A percentile compares a stretch with the other conserved stretches of the same genome.
These are phyloP conservation scores for Coptodon bakossiorum DNA, from an alignment of 2,113 vertebrate genomes.

Conservation along the genomic window DNA sequence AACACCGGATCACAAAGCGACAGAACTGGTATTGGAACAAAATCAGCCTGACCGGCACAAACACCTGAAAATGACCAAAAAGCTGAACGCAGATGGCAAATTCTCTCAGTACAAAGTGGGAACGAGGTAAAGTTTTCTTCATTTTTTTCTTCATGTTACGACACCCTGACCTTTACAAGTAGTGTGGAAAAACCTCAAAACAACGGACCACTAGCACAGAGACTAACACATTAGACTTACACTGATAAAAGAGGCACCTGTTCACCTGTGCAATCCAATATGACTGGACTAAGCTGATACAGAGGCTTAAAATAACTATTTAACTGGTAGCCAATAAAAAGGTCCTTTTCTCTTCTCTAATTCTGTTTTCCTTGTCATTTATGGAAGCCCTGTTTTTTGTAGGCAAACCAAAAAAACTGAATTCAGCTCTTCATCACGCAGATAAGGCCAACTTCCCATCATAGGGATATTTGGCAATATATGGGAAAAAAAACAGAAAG, in stretches of 20 bases:
- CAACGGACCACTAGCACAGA: background rate
- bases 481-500: background rate
- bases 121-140: background rate
- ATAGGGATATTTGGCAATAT: background rate
- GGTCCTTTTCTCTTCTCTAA: accelerated
- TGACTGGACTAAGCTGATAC: background rate
- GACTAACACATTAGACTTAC: background rate
- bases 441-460: background rate
- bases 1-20: background rate
- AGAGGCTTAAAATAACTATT: background rate
- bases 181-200: background rate
- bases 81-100: background rate
- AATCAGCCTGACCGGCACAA: background rate
- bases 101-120: background rate
- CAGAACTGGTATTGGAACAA: background rate
- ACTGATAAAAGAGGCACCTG: background rate
- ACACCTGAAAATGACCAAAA: background rate
- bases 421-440: background rate
- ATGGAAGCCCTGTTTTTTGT: background rate
- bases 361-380: background rate
- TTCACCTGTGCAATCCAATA: background rate
- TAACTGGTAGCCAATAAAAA: background rate
- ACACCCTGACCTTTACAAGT: background rate
- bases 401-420: background rate
- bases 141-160: background rate